Conservation (phyloP, 2,113 vertebrate species). For the Sapajus apella region DNA sequence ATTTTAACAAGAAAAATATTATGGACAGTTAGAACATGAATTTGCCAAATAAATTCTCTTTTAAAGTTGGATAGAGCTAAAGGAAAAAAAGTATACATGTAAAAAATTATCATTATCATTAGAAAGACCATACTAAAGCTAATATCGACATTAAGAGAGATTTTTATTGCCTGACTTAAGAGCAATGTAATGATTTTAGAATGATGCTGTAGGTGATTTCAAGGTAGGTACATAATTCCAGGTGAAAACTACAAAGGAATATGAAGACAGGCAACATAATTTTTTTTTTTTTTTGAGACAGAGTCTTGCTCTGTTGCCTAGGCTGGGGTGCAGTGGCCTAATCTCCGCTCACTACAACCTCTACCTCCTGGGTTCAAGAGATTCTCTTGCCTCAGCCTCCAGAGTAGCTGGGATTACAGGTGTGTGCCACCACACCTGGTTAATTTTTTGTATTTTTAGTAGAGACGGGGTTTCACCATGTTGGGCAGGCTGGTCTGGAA, state of each 20-base stretch:
- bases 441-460: too few species aligned
- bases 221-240: not conserved
- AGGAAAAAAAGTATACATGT: not conserved
- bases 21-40: not conserved
- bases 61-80: not conserved
- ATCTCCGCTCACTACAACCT: too few species aligned
- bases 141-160: not conserved
- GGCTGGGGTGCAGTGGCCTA: too few species aligned
- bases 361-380: too few species aligned
- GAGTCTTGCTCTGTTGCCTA: too few species aligned
- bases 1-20: constrained; percentile 6
- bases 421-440: too few species aligned
- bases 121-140: not conserved
- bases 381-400: too few species aligned
- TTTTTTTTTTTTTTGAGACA: too few species aligned
- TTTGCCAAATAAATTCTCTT: not conserved
- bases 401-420: too few species aligned
- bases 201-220: not conserved
- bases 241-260: not conserved
- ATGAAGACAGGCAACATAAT: not conserved
- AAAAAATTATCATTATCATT: not conserved
- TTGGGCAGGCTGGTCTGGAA: too few species aligned
- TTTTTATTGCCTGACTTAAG: not conserved
- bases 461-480: too few species aligned
- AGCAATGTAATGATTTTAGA: not conserved